Evolutionary conservation across 2,797 vertebrate genomes (phyloP).

Genomic region (Stomatorhinus walkeri): DNA sequence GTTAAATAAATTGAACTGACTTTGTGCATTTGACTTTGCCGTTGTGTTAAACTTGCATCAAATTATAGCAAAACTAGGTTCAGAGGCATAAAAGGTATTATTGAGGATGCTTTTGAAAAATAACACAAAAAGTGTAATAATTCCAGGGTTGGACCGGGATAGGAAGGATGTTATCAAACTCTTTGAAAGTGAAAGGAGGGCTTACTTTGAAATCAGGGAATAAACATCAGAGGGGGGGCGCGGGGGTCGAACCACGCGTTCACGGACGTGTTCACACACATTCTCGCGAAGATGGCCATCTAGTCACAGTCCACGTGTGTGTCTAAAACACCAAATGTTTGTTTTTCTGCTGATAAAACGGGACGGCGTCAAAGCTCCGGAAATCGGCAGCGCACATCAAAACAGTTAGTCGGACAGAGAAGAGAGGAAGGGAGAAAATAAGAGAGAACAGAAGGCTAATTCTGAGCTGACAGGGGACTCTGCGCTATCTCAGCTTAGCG

Average conservation of each 20-base stretch:
- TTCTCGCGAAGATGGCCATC: background rate
- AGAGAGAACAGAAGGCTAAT: background rate
- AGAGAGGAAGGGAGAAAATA: background rate
- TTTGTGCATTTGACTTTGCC: background rate
- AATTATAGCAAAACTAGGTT: background rate
- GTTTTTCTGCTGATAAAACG: conserved; percentile 11
- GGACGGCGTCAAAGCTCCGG: background rate
- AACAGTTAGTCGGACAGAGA: background rate
- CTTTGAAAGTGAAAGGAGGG: background rate
- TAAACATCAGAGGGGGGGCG: background rate
- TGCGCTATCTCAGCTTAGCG: background rate
- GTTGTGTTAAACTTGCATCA: background rate
- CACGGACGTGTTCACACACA: background rate
- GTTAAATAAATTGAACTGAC: background rate
- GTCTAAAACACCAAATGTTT: background rate
- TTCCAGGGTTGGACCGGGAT: background rate
- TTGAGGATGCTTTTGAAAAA: background rate
- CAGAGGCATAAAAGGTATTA: background rate
- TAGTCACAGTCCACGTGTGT: background rate
- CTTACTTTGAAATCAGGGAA: background rate
- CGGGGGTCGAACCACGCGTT: background rate
- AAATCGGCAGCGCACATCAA: conserved; percentile 2
- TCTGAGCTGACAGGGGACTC: conserved; percentile 11
- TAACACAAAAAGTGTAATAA: background rate
- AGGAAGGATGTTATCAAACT: background rate